Conservation (phyloP, 30 jellyfish, hydroid and myxozoan genomes). For the Aurelia aurita region DNA sequence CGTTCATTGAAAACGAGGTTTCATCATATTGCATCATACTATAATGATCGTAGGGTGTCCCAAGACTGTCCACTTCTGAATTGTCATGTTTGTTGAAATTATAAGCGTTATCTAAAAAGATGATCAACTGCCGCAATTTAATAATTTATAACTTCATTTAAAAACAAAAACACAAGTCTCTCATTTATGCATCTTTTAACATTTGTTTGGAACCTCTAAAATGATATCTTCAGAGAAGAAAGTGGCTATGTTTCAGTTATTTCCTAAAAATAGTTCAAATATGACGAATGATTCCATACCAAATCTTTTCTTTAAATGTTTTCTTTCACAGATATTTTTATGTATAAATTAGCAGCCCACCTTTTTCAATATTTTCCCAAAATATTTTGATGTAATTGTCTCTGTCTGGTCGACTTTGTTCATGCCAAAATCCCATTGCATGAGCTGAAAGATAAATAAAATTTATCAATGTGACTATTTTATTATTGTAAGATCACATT, state of each 20-base stretch:
- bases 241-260: no score
- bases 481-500: no score
- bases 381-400: conserved; percentile 47
- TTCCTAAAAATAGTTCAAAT: no score
- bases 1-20: conserved; percentile 86
- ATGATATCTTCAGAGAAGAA: no score
- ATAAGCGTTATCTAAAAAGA: conserved; percentile 66
- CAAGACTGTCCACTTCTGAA: conserved; percentile 86
- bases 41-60: conserved; percentile 84
- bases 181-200: no score
- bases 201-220: no score
- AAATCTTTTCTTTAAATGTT: no score
- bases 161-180: no score
- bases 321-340: no score
- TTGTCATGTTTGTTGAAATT: conserved; percentile 75
- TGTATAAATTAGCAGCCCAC: background rate
- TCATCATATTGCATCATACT: conserved; percentile 91
- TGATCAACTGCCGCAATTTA: background rate
- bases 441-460: conserved; percentile 41
- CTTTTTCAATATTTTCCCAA: conserved; percentile 71
- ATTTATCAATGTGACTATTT: no score
- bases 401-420: conserved; percentile 74
- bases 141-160: no score
- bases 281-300: no score
- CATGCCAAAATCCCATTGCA: conserved; percentile 81